Base-by-base conservation (phyloP, 1,140 invertebrate species). In the Hyles euphorbiae region DNA sequence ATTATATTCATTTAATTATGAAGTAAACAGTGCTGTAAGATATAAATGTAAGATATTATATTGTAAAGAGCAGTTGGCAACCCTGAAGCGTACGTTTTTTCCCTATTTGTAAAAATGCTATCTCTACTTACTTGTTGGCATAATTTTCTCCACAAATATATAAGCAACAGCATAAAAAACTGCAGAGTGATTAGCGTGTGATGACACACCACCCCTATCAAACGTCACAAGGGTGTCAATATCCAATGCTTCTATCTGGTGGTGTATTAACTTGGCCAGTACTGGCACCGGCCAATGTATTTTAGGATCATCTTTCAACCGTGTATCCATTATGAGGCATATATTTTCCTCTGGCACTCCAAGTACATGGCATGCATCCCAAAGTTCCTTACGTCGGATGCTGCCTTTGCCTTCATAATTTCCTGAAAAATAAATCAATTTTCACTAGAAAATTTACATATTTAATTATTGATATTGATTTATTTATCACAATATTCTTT, bases 211-310 rank as follows among this genome's bases (percentile, higher is more conserved):
- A 76, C 94, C 89, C 76, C 93, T 93, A 88, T 99, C 98, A 91
- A 99, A 99, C 43, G 97, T 98, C 47, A 99, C 92, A 55, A 98
- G 91, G 22, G 94, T 94, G 73, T 96, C 93, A 72, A 97, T 95
- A 77, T 93, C 92, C 58, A 95, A 90, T 48, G 90, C 89, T 83
- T 95, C 93, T 53, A 97, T 84, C 50, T 94, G 91, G 50, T 94
- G 92, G 34, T 94, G 85, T 72, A 98, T 92, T 53, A 94, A 88
- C 49, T 93, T 91, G 10, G 94, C 92, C 50, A 97, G 88, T 10
- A 93, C 81, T 62, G 94, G 92, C 47, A 92, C 90, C 50, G 94
- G 92, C 97, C 97, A 98, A 54, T 92, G 90, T 8, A 90, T 83
- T 53, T 90, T 90, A 36, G 94, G 94, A 82, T 94, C 91, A 90